Conservation (phyloP, 2,113 vertebrate genomes). For the Boulengeromyrus knoepffleri region DNA sequence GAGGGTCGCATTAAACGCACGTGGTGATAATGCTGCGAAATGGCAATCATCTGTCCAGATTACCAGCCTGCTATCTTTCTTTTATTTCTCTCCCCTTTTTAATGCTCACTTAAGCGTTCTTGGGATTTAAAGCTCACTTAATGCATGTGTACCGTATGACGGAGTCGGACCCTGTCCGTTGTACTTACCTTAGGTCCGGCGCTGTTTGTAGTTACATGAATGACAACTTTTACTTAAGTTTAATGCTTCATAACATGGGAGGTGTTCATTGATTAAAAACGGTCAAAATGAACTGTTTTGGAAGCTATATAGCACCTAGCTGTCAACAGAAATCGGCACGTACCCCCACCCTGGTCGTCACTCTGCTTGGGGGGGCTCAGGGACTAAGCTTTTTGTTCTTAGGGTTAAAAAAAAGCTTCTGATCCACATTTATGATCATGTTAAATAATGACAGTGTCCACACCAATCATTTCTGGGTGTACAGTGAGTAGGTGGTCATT, state of each 20-base stretch:
- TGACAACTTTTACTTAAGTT: not conserved
- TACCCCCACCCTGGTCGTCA: not conserved
- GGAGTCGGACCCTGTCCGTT: constrained; percentile 44
- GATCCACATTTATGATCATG: not conserved
- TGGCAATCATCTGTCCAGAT: constrained; percentile 59
- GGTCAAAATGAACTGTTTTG: not conserved
- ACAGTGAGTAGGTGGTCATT: not conserved
- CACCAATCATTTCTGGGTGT: not conserved
- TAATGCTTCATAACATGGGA: not conserved
- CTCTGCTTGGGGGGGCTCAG: not conserved
- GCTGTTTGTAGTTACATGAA: constrained; percentile 32
- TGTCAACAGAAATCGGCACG: not conserved
- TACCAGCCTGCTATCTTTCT: constrained; percentile 35
- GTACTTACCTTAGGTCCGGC: constrained; percentile 30
- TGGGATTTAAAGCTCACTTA: constrained; percentile 44
- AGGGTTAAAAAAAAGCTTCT: not conserved
- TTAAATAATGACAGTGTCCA: not conserved
- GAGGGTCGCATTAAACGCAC: constrained; percentile 49
- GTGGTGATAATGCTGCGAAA: constrained; percentile 60
- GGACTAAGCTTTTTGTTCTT: not conserved
- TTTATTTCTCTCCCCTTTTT: constrained; percentile 24
- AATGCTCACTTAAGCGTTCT: constrained; percentile 41
- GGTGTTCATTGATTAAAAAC: not conserved
- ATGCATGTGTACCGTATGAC: constrained; percentile 60
- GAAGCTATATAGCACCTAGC: not conserved